Evolutionary conservation across 2,797 vertebrate genomes (phyloP).

Genomic region (Eleutherodactylus coqui): DNA sequence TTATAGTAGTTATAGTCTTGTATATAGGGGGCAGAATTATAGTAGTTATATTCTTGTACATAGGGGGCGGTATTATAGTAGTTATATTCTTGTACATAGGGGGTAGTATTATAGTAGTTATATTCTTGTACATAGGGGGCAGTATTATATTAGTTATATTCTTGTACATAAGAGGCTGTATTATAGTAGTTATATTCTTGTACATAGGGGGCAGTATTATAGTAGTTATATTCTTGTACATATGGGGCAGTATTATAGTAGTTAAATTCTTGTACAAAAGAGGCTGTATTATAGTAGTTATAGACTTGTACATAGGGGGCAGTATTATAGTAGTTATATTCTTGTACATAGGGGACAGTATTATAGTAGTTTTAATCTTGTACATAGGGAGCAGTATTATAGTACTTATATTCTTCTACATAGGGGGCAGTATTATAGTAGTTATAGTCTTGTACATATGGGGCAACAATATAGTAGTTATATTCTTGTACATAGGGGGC

Average conservation of each 20-base stretch:
- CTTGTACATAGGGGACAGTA: no score
- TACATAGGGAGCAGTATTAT: no score
- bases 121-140: constrained; percentile 5
- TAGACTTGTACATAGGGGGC: no score
- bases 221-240: constrained; percentile 14
- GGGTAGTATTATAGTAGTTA: constrained; percentile 12
- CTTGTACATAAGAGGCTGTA: background rate
- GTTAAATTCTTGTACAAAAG: background rate
- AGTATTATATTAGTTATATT: constrained; percentile 14
- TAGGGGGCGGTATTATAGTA: background rate
- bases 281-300: no score
- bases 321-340: no score
- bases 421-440: no score
- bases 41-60: constrained; percentile 3
- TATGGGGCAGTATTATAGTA: constrained; percentile 14
- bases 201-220: background rate
- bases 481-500: no score
- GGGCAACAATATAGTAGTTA: no score
- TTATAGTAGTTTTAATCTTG: no score
- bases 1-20: constrained; percentile 1
- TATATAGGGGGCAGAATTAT: background rate
- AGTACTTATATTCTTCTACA: no score
- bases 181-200: background rate
- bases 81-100: background rate
- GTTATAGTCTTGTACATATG: no score